Evolutionary conservation across 2,113 vertebrate genomes (phyloP).

Genomic region (Psittacara wagleri): DNA sequence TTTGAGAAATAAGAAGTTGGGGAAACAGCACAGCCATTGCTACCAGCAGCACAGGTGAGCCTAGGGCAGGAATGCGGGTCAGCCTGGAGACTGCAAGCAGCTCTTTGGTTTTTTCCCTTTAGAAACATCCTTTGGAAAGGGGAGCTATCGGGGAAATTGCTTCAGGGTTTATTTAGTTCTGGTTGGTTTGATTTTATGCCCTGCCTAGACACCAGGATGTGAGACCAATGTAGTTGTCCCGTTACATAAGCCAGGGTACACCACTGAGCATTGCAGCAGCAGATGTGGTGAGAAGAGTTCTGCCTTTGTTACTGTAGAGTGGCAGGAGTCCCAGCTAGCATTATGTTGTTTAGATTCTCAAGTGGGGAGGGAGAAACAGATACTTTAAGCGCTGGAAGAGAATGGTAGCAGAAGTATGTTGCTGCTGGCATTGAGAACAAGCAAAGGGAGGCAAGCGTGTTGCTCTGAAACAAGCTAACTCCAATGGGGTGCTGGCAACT

Average conservation of each 20-base stretch:
- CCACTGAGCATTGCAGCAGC: rapidly evolving
- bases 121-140: neutral
- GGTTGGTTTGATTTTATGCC: neutral
- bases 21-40: neutral
- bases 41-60: neutral
- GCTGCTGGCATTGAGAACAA: neutral
- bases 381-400: neutral
- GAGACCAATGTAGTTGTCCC: neutral
- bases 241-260: neutral
- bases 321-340: neutral
- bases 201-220: rapidly evolving
- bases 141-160: neutral
- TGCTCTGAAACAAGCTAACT: neutral
- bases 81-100: neutral
- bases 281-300: neutral
- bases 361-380: neutral
- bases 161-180: neutral
- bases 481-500: neutral
- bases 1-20: neutral
- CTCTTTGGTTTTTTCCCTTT: neutral
- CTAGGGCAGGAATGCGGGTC: rapidly evolving
- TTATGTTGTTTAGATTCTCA: neutral
- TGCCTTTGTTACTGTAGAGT: neutral
- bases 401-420: neutral
- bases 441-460: neutral